Percentiles rank a stretch among this genome's conserved stretches.
These are phyloP conservation scores for Dromococcyx pavoninus DNA, from an alignment of 2,797 vertebrate species.

Conservation along the genomic window DNA sequence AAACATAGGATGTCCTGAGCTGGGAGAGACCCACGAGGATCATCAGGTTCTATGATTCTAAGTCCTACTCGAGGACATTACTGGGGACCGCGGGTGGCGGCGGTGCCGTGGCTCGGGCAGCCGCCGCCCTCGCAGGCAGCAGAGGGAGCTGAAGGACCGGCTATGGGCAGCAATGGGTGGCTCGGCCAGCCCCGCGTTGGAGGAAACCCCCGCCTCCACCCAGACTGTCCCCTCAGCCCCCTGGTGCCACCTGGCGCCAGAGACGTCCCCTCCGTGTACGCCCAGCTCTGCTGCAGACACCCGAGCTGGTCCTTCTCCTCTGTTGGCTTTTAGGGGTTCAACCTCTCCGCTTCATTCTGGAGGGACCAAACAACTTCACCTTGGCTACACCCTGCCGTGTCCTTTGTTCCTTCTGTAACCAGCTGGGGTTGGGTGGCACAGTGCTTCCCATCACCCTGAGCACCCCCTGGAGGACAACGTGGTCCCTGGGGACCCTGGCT, in stretches of 20 bases:
- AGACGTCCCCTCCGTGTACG: accelerated
- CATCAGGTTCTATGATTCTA: no score
- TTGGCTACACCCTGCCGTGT: background rate
- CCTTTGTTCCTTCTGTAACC: background rate
- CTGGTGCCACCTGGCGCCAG: background rate
- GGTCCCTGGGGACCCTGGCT: background rate
- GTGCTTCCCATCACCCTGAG: background rate
- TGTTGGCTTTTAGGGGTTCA: background rate
- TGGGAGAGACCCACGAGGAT: no score
- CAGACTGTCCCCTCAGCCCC: background rate
- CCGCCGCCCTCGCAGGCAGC: background rate
- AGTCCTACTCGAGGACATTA: background rate
- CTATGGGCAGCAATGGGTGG: background rate
- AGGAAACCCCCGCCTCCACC: accelerated
- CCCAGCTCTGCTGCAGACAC: background rate
- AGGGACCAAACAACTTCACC: background rate
- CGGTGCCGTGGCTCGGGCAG: background rate
- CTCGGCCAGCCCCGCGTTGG: accelerated
- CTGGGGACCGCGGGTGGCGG: background rate
- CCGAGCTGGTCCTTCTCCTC: background rate
- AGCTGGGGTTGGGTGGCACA: accelerated
- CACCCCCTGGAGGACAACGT: no score
- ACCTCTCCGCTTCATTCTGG: background rate
- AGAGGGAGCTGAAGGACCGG: constrained; percentile 74
- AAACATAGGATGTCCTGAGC: no score